Conservation (phyloP, 2,797 vertebrate species). For the Leuciscus waleckii region DNA sequence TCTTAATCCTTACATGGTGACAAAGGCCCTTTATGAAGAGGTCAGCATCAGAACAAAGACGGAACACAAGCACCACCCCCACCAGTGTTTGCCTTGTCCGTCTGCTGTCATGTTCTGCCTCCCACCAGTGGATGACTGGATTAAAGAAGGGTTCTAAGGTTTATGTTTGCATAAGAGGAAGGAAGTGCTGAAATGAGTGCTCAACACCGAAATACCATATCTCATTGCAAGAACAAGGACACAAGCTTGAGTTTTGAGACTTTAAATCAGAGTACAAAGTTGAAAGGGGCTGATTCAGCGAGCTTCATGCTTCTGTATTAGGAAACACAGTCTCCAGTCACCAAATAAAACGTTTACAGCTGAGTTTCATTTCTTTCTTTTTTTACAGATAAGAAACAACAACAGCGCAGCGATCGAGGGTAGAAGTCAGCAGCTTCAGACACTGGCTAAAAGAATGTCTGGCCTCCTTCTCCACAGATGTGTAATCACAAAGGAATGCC, state of each 20-base stretch:
- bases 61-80: conserved; percentile 39
- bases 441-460: conserved; percentile 77
- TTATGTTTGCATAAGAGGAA: conserved; percentile 36
- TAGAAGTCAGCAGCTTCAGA: conserved; percentile 64
- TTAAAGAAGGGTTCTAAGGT: conserved; percentile 29
- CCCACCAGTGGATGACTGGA: conserved; percentile 29
- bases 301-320: not conserved
- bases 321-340: not conserved
- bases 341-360: conserved; percentile 37
- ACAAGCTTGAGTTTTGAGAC: not conserved
- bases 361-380: not conserved
- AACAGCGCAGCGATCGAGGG: conserved; percentile 47
- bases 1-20: conserved; percentile 48
- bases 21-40: conserved; percentile 56
- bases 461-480: conserved; percentile 77
- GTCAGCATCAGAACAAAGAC: conserved; percentile 48
- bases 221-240: not conserved
- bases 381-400: conserved; percentile 13
- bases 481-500: conserved; percentile 87
- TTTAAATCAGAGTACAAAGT: not conserved
- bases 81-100: conserved; percentile 26
- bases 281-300: conserved; percentile 14
- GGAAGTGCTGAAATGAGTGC: not conserved
- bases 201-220: not conserved
- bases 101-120: conserved; percentile 44